phyloP scores from a whole-genome alignment of 2,888 invertebrate species.

The Hydrotaea diabolus region DNA sequence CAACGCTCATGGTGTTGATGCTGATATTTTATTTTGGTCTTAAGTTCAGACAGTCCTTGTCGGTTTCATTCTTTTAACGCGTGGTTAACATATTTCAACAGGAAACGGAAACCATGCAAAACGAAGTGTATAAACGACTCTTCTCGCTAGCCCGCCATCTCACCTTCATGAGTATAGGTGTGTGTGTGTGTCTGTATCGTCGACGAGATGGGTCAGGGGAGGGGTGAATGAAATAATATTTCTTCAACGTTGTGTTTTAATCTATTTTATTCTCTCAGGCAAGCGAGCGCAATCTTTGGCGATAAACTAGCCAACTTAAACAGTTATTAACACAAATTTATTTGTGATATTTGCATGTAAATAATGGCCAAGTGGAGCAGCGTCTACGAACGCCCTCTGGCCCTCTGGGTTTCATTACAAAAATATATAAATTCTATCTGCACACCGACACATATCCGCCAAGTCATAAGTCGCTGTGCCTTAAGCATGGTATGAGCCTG shows the following conservation, averaged over 20 bases:
- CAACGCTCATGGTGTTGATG: slow-evolving; percentile 57
- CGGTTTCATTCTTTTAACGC: slow-evolving; percentile 16
- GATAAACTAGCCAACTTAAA: slow-evolving; percentile 64
- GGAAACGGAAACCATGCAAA: slow-evolving; percentile 64
- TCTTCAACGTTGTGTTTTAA: slow-evolving; percentile 60
- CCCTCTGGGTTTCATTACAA: background rate
- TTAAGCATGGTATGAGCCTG: background rate
- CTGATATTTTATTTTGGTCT: slow-evolving; percentile 60
- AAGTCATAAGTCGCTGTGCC: background rate
- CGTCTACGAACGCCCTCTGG: background rate
- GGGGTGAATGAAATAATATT: slow-evolving; percentile 47
- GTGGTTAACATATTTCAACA: slow-evolving; percentile 59
- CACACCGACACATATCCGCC: background rate
- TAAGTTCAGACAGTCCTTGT: slow-evolving; percentile 15
- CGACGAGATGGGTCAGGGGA: slow-evolving; percentile 15
- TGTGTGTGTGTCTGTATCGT: background rate
- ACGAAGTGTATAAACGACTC: slow-evolving; percentile 22
- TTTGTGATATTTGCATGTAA: slow-evolving; percentile 57
- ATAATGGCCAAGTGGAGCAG: slow-evolving; percentile 26
- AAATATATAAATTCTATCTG: background rate
- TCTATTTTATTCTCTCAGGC: slow-evolving; percentile 65
- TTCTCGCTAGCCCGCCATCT: background rate
- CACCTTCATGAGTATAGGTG: slow-evolving; percentile 16
- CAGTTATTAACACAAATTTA: slow-evolving; percentile 67
- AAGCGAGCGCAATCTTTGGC: slow-evolving; percentile 58